Evolutionary conservation across 2,888 invertebrate species (phyloP).

Genomic region (Operophtera brumata): DNA sequence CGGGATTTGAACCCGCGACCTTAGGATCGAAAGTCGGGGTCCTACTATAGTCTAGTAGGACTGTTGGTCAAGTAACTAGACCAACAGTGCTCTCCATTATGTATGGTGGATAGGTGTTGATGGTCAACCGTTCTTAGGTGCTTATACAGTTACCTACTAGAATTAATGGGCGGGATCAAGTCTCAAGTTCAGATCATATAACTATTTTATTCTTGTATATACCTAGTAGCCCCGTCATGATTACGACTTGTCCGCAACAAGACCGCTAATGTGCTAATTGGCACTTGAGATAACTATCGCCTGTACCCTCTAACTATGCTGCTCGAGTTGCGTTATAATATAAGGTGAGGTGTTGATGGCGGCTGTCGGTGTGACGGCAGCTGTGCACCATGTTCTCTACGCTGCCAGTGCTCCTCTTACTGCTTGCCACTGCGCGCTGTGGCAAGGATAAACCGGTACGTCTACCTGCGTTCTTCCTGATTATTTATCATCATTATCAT

Average conservation of each 20-base stretch:
- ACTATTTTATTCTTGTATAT: no score
- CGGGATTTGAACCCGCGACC: no score
- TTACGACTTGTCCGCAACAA: slow-evolving; percentile 56
- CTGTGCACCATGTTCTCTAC: slow-evolving; percentile 58
- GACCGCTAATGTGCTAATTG: slow-evolving; percentile 59
- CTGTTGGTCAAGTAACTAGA: no score
- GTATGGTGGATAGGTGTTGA: no score
- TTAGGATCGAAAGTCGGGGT: no score
- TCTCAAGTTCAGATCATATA: no score
- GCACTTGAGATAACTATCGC: slow-evolving; percentile 47
- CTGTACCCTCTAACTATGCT: slow-evolving; percentile 34
- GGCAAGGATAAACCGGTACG: slow-evolving; percentile 67
- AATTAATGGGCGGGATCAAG: slow-evolving; percentile 39
- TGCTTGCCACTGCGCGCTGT: slow-evolving; percentile 47
- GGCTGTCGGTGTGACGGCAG: slow-evolving; percentile 39
- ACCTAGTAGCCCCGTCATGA: slow-evolving; percentile 59
- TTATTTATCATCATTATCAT: background rate
- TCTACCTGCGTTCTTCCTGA: slow-evolving; percentile 1
- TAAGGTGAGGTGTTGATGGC: slow-evolving; percentile 5
- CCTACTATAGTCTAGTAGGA: no score
- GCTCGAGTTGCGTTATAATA: slow-evolving; percentile 33
- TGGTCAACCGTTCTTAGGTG: no score
- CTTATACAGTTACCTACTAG: no score
- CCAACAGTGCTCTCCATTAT: no score
- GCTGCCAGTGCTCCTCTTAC: slow-evolving; percentile 50